phyloP scores from a whole-genome alignment of 2,888 invertebrate genomes.

The Drosophila pseudotakahashii region DNA sequence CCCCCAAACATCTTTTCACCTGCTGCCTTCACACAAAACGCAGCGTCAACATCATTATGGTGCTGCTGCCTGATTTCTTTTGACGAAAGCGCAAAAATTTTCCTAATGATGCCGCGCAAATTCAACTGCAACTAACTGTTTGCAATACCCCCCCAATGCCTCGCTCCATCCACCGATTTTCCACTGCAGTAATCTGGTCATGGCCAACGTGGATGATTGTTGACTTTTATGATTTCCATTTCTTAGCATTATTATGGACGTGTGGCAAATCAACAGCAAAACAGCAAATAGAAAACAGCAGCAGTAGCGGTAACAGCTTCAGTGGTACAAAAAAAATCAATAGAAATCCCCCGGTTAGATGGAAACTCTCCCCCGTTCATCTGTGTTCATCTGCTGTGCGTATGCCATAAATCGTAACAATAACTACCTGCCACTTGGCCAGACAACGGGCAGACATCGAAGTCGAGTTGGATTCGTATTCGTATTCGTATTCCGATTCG shows the following conservation, averaged over 20 bases:
- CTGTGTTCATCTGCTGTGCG: constrained; percentile 63
- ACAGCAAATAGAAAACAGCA: constrained; percentile 68
- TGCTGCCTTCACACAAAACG: constrained; percentile 57
- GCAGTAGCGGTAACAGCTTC: constrained; percentile 14
- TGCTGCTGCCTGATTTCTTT: constrained; percentile 36
- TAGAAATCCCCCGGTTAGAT: constrained; percentile 62
- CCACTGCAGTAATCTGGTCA: constrained; percentile 53
- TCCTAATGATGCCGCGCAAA: constrained; percentile 73
- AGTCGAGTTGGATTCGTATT: constrained; percentile 22
- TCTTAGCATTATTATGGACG: constrained; percentile 71
- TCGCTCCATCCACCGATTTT: constrained; percentile 11
- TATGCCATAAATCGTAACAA: constrained; percentile 78
- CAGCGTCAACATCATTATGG: constrained; percentile 56
- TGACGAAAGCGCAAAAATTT: constrained; percentile 70
- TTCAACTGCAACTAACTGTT: constrained; percentile 56
- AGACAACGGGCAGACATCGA: constrained; percentile 63
- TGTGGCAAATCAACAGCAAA: constrained; percentile 60
- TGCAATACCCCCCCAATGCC: background rate
- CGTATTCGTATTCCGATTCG: constrained; percentile 4
- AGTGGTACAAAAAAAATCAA: constrained; percentile 61
- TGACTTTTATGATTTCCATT: constrained; percentile 80
- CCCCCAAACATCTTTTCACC: constrained; percentile 68
- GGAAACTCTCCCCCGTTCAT: constrained; percentile 50
- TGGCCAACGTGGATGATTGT: constrained; percentile 61
- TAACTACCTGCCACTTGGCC: constrained; percentile 68